Conservation (phyloP, 2,797 vertebrate species). For the Adelosebastes latens region DNA sequence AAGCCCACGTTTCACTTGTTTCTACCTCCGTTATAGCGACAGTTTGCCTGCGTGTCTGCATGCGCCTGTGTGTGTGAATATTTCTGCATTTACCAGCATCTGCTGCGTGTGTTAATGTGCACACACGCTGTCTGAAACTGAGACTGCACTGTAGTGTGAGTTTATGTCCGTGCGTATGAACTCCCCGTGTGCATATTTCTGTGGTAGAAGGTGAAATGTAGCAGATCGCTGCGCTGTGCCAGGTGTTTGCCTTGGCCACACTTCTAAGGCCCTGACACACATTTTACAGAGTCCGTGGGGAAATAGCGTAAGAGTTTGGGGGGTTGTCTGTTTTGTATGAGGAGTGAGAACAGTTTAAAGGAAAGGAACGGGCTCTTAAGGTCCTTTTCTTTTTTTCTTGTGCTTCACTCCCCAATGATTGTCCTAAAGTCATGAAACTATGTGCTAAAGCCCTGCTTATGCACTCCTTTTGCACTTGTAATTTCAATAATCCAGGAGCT, state of each 20-base stretch:
- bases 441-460: not conserved
- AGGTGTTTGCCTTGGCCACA: conserved; percentile 75
- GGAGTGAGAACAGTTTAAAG: conserved; percentile 43
- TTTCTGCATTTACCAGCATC: conserved; percentile 31
- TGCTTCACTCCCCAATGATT: conserved; percentile 4
- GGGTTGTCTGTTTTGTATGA: conserved; percentile 36
- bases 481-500: conserved; percentile 13
- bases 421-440: conserved; percentile 3
- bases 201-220: conserved; percentile 72
- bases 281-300: conserved; percentile 62
- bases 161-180: conserved; percentile 54
- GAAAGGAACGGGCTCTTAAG: conserved; percentile 1
- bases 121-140: conserved; percentile 26
- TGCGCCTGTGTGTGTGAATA: not conserved
- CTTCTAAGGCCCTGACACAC: conserved; percentile 72
- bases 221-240: conserved; percentile 55
- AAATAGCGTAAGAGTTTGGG: conserved; percentile 41
- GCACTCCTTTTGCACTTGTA: not conserved
- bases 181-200: conserved; percentile 67
- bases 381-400: conserved; percentile 13
- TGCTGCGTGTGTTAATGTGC: conserved; percentile 36
- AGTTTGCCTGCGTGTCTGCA: conserved; percentile 4
- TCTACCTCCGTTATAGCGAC: conserved; percentile 17
- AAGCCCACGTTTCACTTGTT: conserved; percentile 40
- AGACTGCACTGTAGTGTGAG: conserved; percentile 37